Evolutionary conservation across 2,113 vertebrate species (phyloP).

Genomic region (Oncorhynchus masou): DNA sequence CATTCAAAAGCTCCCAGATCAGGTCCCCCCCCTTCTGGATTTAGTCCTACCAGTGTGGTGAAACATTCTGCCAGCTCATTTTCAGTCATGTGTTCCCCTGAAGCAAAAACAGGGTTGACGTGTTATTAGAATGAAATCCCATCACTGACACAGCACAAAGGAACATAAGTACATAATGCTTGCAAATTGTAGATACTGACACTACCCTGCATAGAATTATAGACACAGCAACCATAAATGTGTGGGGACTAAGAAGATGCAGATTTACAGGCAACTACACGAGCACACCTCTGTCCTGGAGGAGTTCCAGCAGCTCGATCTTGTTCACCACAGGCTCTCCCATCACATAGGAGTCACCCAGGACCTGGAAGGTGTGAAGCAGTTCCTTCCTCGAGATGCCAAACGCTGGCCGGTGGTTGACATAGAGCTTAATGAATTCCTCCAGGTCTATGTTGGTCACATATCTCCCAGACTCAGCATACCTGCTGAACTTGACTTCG

Average conservation of each 20-base stretch:
- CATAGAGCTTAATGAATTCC: conserved; percentile 87
- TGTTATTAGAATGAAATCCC: not conserved
- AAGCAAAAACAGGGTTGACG: conserved; percentile 10
- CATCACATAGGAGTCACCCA: conserved; percentile 69
- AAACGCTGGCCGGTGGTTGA: conserved; percentile 87
- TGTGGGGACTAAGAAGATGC: not conserved
- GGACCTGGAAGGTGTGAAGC: conserved; percentile 70
- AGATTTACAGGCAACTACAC: not conserved
- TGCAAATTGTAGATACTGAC: not conserved
- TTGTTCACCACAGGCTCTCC: conserved; percentile 70
- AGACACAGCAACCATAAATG: not conserved
- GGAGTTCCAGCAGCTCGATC: conserved; percentile 78
- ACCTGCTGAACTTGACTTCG: conserved; percentile 87
- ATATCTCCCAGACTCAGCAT: conserved; percentile 80
- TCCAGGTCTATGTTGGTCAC: conserved; percentile 80
- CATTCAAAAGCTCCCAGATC: conserved; percentile 39
- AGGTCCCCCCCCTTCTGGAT: conserved; percentile 54
- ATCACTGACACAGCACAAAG: not conserved
- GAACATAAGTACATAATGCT: no score
- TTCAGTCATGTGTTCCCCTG: conserved; percentile 89
- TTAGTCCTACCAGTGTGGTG: conserved; percentile 71
- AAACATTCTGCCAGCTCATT: conserved; percentile 83
- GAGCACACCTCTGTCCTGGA: conserved; percentile 80
- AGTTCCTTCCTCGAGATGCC: conserved; percentile 74
- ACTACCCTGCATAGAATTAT: not conserved